Base-by-base conservation (phyloP, 2,888 invertebrate species). In the Meiosimyza platycephala region DNA sequence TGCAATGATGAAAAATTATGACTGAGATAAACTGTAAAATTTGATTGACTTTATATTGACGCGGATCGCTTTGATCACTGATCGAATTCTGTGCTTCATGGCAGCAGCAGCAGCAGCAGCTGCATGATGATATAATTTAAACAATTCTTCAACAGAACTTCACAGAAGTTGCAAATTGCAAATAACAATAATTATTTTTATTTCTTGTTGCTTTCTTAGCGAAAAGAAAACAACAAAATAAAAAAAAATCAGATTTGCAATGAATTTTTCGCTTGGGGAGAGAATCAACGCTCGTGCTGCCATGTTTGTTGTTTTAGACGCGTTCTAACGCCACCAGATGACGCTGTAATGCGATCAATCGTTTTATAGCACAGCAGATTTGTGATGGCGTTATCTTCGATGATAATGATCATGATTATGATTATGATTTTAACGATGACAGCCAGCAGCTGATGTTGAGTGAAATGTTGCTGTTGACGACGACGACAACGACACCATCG, bases 261-360 rank as follows among this genome's bases (percentile, higher is more conserved):
- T 40, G 40, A 40, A 16, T 47, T 47, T 12, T 47, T 16, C 15
- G 48, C 48, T 12, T 2, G 9, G 48, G 15, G 16, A 48, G n/a
- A 47, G n/a, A 0, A 12, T 28, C 33, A 16, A 16, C 48, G 64
- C 15, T 50, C 13, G 65, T 28, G 12, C 57, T 70, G 62, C 12
- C 51, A 48, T 64, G 71, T 71, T 71, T 71, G 71, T 71, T 71
- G 50, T 71, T 71, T 65, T 65, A 71, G 40, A 59, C 16, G 9
- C 48, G 18, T 33, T 71, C 71, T 71, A 71, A 71, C 71, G 71
- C 71, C 71, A 71, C 22, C 55, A 55, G 71, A 65, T 71, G 71
- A 40, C 65, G 65, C 59, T 71, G 33, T 48, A 63, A 28, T 48
- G 47, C 47, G 64, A 47, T 54, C 47, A 55, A 52, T 40, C 55